Evolutionary conservation across 64 coral and sea anemone genomes (phyloP).

Genomic region (Montipora cactus): DNA sequence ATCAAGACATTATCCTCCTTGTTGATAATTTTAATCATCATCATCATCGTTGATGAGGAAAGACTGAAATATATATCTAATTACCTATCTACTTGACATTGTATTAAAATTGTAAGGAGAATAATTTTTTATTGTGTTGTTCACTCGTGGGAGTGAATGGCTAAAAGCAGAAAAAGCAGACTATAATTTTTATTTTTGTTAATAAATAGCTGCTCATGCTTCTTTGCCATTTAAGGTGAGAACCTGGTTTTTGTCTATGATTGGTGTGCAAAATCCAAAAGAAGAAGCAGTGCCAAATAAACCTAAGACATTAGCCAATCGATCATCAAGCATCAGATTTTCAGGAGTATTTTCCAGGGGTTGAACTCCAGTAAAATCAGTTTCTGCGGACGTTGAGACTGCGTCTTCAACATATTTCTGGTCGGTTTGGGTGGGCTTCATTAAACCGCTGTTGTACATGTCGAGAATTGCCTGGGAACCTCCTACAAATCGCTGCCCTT

Average conservation of each 20-base stretch:
- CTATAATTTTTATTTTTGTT: too few species aligned
- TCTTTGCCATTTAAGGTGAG: constrained; percentile 5
- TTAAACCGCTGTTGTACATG: background rate
- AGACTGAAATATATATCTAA: background rate
- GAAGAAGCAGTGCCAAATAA: background rate
- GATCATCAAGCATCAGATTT: constrained; percentile 7
- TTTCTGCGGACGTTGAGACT: background rate
- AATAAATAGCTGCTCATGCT: background rate
- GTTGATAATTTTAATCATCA: background rate
- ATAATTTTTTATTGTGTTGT: background rate
- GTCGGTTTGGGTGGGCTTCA: constrained; percentile 20
- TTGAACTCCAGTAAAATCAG: background rate
- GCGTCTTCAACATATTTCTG: constrained; percentile 14
- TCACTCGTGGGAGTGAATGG: background rate
- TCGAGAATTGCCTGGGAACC: background rate
- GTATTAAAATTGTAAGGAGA: background rate
- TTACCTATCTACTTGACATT: background rate
- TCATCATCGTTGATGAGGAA: too few species aligned
- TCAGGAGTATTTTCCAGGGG: constrained; percentile 51
- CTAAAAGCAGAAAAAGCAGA: background rate
- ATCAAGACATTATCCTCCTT: background rate
- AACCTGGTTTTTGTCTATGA: background rate
- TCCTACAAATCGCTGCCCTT: background rate
- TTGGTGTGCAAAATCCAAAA: constrained; percentile 11
- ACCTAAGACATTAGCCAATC: constrained; percentile 37